Evolutionary conservation across 2,113 vertebrate genomes (phyloP).

Genomic region (Zosterops hypoxanthus): DNA sequence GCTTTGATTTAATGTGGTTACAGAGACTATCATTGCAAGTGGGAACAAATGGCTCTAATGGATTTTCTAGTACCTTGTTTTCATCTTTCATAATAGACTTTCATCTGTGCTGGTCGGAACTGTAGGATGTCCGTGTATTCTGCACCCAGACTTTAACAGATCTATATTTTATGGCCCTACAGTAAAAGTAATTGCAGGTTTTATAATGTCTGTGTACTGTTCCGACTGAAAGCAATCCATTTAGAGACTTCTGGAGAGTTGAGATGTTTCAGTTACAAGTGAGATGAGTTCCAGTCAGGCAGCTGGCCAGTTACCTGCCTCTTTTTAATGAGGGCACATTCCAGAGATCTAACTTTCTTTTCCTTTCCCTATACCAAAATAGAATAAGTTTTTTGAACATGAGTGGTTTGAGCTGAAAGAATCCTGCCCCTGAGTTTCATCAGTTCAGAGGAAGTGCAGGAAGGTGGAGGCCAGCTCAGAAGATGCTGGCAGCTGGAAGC

Average conservation of each 20-base stretch:
- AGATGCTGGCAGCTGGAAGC: not conserved
- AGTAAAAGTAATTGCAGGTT: conserved; percentile 71
- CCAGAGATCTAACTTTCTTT: not conserved
- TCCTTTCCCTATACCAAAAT: not conserved
- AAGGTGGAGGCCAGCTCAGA: not conserved
- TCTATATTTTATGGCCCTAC: conserved; percentile 72
- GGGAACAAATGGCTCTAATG: conserved; percentile 61
- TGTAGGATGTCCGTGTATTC: conserved; percentile 50
- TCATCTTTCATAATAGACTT: conserved; percentile 67
- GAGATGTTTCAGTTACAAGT: conserved; percentile 41
- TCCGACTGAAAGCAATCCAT: conserved; percentile 66
- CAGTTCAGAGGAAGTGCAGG: not conserved
- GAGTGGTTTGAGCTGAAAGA: not conserved
- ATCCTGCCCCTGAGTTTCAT: not conserved
- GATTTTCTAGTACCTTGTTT: conserved; percentile 73
- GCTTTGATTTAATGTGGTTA: conserved; percentile 37
- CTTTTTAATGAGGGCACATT: not conserved
- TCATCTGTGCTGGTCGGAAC: conserved; percentile 66
- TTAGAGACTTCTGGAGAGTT: conserved; percentile 57
- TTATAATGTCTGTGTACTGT: conserved; percentile 48
- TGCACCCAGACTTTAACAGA: conserved; percentile 66
- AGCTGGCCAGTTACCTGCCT: conserved; percentile 27
- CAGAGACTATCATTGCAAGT: conserved; percentile 27
- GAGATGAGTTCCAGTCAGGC: not conserved
- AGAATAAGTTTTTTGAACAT: not conserved